phyloP scores from a whole-genome alignment of 2,113 vertebrate species.

The Corythornis madagascariensis region DNA sequence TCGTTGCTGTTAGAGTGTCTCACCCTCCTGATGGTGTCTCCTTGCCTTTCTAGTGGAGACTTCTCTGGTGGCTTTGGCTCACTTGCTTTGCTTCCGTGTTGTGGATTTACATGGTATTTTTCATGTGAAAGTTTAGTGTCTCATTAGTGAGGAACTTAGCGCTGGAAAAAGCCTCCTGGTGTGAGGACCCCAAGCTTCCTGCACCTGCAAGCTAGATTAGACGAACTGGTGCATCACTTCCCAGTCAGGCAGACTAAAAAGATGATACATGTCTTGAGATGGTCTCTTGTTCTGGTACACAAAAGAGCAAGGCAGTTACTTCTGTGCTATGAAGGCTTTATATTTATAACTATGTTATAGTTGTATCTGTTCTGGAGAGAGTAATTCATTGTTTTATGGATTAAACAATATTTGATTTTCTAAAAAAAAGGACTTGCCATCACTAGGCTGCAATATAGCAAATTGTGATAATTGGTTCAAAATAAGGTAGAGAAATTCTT shows the following conservation, averaged over 20 bases:
- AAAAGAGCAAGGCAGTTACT: neutral
- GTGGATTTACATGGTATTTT: neutral
- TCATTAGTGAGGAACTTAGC: neutral
- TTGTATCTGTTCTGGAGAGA: neutral
- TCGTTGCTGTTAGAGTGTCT: neutral
- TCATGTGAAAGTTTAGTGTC: neutral
- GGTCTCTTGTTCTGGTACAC: conserved; percentile 16
- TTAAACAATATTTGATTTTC: neutral
- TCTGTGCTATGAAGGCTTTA: neutral
- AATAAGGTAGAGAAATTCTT: neutral
- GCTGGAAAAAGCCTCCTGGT: neutral
- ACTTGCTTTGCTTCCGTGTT: neutral
- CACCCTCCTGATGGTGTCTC: neutral
- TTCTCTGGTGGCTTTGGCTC: neutral
- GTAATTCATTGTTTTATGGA: conserved; percentile 18
- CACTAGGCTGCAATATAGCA: neutral
- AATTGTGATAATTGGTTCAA: neutral
- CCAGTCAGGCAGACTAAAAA: neutral
- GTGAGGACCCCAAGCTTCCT: neutral
- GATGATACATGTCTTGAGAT: neutral
- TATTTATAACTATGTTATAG: too few relatives aligned
- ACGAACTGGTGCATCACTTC: neutral
- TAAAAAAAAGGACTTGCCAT: neutral
- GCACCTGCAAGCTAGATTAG: neutral
- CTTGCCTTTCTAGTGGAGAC: neutral